These are phyloP conservation scores for Tetragnatha versicolor DNA, from an alignment of 1,140 invertebrate genomes.

Conservation along the genomic window DNA sequence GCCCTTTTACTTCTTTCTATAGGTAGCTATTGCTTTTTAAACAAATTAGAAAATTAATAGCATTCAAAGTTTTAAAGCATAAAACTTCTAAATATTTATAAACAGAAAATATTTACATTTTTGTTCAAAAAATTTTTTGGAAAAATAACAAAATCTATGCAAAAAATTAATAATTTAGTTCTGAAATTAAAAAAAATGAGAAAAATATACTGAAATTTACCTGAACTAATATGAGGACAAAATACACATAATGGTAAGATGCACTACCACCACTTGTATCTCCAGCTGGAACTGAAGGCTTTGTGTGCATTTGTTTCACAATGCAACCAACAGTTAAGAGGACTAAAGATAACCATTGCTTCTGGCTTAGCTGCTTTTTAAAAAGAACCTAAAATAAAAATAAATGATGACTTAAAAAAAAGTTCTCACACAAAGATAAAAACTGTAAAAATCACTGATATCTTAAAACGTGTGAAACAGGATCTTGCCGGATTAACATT, in stretches of 20 bases:
- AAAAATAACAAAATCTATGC: no score
- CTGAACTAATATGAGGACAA: conserved; percentile 54
- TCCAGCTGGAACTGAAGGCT: conserved; percentile 57
- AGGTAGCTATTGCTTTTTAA: neutral
- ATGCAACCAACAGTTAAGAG: conserved; percentile 89
- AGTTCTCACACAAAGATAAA: no score
- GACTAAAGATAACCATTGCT: conserved; percentile 89
- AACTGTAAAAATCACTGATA: no score
- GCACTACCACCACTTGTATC: neutral
- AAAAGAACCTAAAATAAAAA: conserved; percentile 75
- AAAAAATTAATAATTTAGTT: no score
- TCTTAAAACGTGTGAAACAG: no score
- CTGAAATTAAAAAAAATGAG: no score
- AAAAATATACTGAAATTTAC: conserved; percentile 5
- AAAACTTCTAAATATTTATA: no score
- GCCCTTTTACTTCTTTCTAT: neutral
- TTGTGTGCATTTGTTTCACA: conserved; percentile 83
- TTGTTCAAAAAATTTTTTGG: no score
- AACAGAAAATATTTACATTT: no score
- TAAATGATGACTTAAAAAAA: no score
- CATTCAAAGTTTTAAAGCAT: neutral
- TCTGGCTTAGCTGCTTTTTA: conserved; percentile 78
- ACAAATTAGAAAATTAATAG: neutral
- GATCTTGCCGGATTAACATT: neutral
- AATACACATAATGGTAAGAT: conserved; percentile 16